Percentiles rank a stretch among this genome's conserved stretches.
These are phyloP conservation scores for Onthophagus sagittarius DNA, from an alignment of 2,888 invertebrate species.

Conservation along the genomic window DNA sequence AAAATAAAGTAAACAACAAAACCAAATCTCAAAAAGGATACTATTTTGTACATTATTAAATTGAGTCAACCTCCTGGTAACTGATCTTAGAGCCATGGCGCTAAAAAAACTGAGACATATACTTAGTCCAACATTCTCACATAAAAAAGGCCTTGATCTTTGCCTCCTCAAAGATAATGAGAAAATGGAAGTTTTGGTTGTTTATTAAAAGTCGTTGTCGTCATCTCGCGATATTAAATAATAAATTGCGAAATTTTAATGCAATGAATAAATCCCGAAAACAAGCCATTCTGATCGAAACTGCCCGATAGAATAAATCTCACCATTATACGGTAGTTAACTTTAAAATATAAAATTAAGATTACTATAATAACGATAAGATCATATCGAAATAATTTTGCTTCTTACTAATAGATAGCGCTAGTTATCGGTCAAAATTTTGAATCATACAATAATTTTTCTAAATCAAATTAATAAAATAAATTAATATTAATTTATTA, in stretches of 20 bases:
- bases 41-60: background rate
- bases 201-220: background rate
- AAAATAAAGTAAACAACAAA: background rate
- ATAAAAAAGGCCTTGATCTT: background rate
- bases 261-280: background rate
- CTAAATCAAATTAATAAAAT: too few species aligned
- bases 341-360: too few species aligned
- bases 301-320: too few species aligned
- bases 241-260: background rate
- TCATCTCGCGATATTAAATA: background rate
- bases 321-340: too few species aligned
- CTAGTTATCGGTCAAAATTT: too few species aligned
- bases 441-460: too few species aligned
- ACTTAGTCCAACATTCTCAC: background rate
- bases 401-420: too few species aligned
- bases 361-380: too few species aligned
- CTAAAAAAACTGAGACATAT: background rate
- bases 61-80: background rate
- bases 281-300: too few species aligned
- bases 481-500: background rate
- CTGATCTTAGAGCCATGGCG: conserved; percentile 1
- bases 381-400: too few species aligned
- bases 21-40: background rate
- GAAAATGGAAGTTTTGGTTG: background rate
- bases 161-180: background rate